phyloP scores from a whole-genome alignment of 2,888 invertebrate species.

The Zygogramma bicolorata region DNA sequence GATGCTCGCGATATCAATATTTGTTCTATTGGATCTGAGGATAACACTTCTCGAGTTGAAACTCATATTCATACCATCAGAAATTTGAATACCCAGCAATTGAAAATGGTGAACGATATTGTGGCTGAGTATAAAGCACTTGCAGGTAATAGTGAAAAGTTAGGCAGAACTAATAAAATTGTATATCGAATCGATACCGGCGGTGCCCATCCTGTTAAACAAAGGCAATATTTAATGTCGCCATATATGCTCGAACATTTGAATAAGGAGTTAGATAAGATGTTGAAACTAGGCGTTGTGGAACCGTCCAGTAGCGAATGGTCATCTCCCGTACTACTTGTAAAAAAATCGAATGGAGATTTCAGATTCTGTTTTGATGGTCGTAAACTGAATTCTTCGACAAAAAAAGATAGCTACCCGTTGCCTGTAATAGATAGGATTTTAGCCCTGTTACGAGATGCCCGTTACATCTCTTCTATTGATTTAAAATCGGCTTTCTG shows the following conservation, averaged over 20 bases:
- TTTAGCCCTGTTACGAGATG: constrained; percentile 20
- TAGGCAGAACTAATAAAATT: constrained; percentile 19
- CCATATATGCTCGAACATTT: constrained; percentile 27
- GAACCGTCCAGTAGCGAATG: constrained; percentile 18
- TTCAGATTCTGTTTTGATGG: constrained; percentile 33
- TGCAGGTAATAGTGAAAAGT: not conserved
- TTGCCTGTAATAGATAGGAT: constrained; percentile 28
- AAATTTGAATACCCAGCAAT: too few species aligned
- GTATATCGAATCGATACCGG: constrained; percentile 23
- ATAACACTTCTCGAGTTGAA: too few species aligned
- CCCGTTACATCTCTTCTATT: constrained; percentile 24
- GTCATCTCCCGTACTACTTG: constrained; percentile 25
- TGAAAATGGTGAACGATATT: not conserved
- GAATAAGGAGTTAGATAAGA: constrained; percentile 20
- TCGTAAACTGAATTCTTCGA: constrained; percentile 17
- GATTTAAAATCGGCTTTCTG: constrained; percentile 28
- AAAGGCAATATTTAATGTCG: constrained; percentile 22
- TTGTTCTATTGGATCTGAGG: not conserved
- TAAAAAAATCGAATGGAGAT: constrained; percentile 25
- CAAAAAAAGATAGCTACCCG: constrained; percentile 27
- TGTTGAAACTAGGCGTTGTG: constrained; percentile 22
- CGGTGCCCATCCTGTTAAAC: constrained; percentile 8
- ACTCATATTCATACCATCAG: too few species aligned
- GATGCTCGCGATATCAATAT: not conserved
- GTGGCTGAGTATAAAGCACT: not conserved